These are phyloP conservation scores for Lates calcarifer DNA, from an alignment of 2,113 vertebrate species.

Conservation along the genomic window DNA sequence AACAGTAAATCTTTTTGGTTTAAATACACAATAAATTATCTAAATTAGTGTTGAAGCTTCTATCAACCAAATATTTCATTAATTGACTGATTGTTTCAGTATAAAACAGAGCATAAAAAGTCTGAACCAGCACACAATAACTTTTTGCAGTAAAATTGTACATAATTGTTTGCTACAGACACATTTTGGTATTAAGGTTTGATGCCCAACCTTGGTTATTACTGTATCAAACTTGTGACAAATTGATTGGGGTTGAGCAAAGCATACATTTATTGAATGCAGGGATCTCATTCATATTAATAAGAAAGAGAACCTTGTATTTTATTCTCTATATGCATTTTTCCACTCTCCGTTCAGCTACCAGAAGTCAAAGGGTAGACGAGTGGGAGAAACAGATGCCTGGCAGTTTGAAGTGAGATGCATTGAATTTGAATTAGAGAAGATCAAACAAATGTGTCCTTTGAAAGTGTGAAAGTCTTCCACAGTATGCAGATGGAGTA, in stretches of 20 bases:
- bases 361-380: constrained; percentile 32
- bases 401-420: constrained; percentile 33
- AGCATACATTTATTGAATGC: background rate
- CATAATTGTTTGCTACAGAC: background rate
- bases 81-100: no score
- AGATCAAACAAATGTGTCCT: constrained; percentile 49
- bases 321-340: constrained; percentile 6
- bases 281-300: constrained; percentile 12
- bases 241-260: background rate
- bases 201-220: background rate
- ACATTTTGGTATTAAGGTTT: no score
- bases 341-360: background rate
- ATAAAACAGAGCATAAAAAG: no score
- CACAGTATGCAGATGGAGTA: constrained; percentile 17
- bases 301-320: constrained; percentile 7
- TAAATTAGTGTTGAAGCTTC: no score
- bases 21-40: no score
- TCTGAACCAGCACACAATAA: background rate
- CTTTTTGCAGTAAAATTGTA: background rate
- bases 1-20: no score
- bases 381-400: constrained; percentile 53
- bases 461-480: background rate
- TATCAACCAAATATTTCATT: no score
- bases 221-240: background rate
- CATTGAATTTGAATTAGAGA: constrained; percentile 53